Base-by-base conservation (phyloP, 2,888 invertebrate species). In the Pinctada fucata region DNA sequence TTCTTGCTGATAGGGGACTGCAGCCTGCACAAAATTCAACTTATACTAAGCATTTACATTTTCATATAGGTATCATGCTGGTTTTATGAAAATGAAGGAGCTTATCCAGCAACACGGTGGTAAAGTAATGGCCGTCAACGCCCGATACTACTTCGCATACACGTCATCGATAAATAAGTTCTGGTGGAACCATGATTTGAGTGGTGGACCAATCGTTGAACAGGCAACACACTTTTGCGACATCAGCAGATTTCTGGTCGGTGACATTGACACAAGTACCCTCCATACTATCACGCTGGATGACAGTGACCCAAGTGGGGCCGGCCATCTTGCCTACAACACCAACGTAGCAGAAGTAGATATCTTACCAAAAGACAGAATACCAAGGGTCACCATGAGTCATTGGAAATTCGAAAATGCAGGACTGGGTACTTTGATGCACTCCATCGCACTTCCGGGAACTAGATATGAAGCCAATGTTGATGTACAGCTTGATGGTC, bases 161-260 rank as follows among this genome's bases (percentile, higher is more conserved):
- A 79, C 81, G 0, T 58, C 72, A 10, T 78, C 76, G 1, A 49
- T 76, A n/a, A 81, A 81, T 68, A 79, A 76, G 48, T 79, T 78
- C 51, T 81, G 81, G 81, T 81, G 71, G 31, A 76, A 79, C 48
- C 52, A 72, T 4, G 76, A 81, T 31, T 47, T 76, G 6, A 79
- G 78, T 51, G 81, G 81, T 16, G 81, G 81, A 50, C 81, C 81
- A 66, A 79, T 81, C 16, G 78, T 81, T 3, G 81, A 81, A 63
- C 81, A 81, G 16, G 81, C 79, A 8, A 81, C 81, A 0, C 81
- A 81, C 47, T 74, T 81, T 13, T 81, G 81, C 72, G 81, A 81
- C 52, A 52, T 81, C 3, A 76, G 73, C 6, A 70, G 78, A n/a
- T 81, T 52, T 68, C 58, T 81, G 1, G 79, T 76, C 13, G 76